phyloP scores from a whole-genome alignment of 2,797 vertebrate species.

The Rhynchotus rufescens region DNA sequence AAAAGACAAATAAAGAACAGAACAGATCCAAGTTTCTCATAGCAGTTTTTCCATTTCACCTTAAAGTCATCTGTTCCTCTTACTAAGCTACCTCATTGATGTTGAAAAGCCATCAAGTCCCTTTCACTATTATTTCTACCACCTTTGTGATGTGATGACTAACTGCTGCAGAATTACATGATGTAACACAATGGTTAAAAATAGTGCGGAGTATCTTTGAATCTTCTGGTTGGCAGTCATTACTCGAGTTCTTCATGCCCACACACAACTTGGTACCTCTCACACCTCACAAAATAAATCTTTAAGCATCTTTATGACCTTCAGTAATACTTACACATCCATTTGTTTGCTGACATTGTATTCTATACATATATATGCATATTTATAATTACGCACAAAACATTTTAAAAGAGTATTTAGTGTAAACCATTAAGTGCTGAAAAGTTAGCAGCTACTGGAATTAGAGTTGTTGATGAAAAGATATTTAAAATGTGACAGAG shows the following conservation, averaged over 20 bases:
- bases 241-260: neutral
- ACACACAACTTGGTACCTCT: neutral
- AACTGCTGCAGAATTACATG: constrained; percentile 46
- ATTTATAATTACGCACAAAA: neutral
- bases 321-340: neutral
- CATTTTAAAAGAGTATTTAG: neutral
- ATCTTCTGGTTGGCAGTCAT: constrained; percentile 18
- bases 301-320: neutral
- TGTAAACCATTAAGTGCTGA: neutral
- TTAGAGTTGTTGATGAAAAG: neutral
- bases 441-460: neutral
- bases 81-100: constrained; percentile 39
- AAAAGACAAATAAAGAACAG: neutral
- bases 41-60: constrained; percentile 43
- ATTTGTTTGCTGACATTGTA: neutral
- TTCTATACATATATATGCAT: neutral
- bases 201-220: constrained; percentile 40
- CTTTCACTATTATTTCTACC: constrained; percentile 58
- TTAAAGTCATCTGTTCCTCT: constrained; percentile 52
- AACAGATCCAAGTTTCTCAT: neutral
- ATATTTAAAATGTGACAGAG: neutral
- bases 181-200: constrained; percentile 60
- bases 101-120: constrained; percentile 36
- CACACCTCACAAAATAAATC: neutral
- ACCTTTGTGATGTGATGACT: constrained; percentile 55